These are phyloP conservation scores for Druon quercuslanigerum DNA, from an alignment of 1,140 invertebrate genomes.

Conservation along the genomic window DNA sequence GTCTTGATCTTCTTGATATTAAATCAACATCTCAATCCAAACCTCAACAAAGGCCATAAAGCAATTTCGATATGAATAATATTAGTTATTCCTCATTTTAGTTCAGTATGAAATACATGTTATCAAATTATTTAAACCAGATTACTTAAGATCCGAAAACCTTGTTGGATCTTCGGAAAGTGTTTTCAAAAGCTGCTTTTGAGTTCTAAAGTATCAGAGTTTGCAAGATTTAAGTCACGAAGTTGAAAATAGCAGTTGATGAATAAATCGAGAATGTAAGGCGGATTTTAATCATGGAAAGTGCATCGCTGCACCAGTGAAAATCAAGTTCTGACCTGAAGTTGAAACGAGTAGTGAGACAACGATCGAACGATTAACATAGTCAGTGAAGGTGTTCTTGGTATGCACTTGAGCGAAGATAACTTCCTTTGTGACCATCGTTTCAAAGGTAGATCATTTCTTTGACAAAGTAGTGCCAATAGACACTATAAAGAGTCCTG, in stretches of 20 bases:
- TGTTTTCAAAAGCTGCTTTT: no score
- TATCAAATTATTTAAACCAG: no score
- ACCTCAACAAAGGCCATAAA: no score
- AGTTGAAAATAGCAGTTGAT: background rate
- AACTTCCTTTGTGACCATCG: conserved; percentile 10
- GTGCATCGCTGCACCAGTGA: background rate
- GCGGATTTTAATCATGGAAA: background rate
- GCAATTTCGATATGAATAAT: no score
- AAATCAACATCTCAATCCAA: no score
- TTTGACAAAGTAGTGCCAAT: conserved; percentile 6
- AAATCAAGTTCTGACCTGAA: background rate
- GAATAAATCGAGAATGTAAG: background rate
- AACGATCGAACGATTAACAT: no score
- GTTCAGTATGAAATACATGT: no score
- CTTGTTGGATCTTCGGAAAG: no score
- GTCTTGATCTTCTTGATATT: no score
- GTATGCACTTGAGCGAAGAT: background rate
- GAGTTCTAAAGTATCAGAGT: background rate
- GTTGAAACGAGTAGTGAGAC: background rate
- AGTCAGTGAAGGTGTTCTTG: background rate
- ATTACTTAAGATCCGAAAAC: no score
- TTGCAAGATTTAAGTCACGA: background rate
- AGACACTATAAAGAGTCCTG: background rate
- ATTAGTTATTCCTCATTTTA: no score
- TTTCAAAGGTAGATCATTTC: conserved; percentile 10